Percentiles rank a stretch among this genome's conserved stretches.
These are phyloP conservation scores for Squalus acanthias DNA, from an alignment of 2,797 vertebrate genomes.

Conservation along the genomic window DNA sequence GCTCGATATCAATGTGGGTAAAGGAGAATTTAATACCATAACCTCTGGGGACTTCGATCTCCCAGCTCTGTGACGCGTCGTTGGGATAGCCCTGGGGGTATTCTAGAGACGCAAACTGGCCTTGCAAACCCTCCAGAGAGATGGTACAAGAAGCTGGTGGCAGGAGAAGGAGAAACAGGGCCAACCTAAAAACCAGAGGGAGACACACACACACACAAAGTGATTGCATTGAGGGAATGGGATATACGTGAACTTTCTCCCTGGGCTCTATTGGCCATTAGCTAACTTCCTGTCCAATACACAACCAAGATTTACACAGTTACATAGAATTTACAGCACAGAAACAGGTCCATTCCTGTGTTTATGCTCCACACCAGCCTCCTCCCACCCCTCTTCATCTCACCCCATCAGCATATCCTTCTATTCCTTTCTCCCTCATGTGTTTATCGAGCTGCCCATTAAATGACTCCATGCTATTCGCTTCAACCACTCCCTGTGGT, in stretches of 20 bases:
- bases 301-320: too few relatives aligned
- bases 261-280: background rate
- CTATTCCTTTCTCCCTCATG: too few relatives aligned
- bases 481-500: too few relatives aligned
- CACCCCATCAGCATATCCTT: too few relatives aligned
- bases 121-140: constrained; percentile 51
- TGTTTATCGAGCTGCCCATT: too few relatives aligned
- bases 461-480: too few relatives aligned
- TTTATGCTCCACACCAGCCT: too few relatives aligned
- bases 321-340: too few relatives aligned
- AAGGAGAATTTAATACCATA: constrained; percentile 71
- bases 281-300: background rate
- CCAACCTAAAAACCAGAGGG: background rate
- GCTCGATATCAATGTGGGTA: constrained; percentile 80
- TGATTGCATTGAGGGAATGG: background rate
- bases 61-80: constrained; percentile 64
- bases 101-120: constrained; percentile 73
- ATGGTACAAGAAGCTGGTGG: background rate
- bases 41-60: constrained; percentile 67
- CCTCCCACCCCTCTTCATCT: too few relatives aligned
- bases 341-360: too few relatives aligned
- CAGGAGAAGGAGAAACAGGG: background rate
- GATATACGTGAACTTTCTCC: background rate
- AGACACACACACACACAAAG: background rate
- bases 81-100: constrained; percentile 75